Percentiles rank a stretch among this genome's conserved stretches.
phyloP scores from a whole-genome alignment of 2,797 vertebrate species.

The Hafferia zeledoni region DNA sequence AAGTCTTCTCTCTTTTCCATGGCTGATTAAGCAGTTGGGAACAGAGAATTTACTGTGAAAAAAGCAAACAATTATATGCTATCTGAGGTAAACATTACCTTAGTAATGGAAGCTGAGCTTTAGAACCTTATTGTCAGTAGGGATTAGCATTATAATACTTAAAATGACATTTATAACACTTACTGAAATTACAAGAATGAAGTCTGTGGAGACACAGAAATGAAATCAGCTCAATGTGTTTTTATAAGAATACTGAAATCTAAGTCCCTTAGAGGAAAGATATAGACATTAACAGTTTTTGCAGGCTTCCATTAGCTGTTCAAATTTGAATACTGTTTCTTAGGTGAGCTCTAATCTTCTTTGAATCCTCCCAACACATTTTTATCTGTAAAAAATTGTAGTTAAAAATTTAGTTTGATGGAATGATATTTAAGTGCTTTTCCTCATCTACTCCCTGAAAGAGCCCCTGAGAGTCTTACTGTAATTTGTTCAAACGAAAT shows the following conservation, averaged over 20 bases:
- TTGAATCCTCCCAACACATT: constrained; percentile 85
- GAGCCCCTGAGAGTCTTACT: constrained; percentile 79
- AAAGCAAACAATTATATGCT: constrained; percentile 86
- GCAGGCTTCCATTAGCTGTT: constrained; percentile 85
- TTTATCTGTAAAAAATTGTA: constrained; percentile 83
- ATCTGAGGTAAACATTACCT: constrained; percentile 93
- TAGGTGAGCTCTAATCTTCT: constrained; percentile 85
- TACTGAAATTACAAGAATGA: constrained; percentile 85
- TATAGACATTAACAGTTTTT: constrained; percentile 84
- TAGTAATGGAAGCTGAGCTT: constrained; percentile 85
- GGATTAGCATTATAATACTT: constrained; percentile 88
- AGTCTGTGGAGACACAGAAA: constrained; percentile 80
- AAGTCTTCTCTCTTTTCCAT: constrained; percentile 82
- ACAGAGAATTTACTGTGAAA: constrained; percentile 81
- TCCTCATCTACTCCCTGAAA: constrained; percentile 81
- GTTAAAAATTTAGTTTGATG: constrained; percentile 87
- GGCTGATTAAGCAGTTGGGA: constrained; percentile 90
- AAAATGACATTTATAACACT: constrained; percentile 92
- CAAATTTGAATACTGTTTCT: constrained; percentile 85
- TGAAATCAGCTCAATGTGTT: constrained; percentile 83
- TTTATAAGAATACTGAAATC: constrained; percentile 86
- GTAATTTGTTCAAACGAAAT: constrained; percentile 86
- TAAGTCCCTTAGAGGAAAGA: constrained; percentile 83
- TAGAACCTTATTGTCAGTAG: constrained; percentile 88
- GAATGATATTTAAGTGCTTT: constrained; percentile 85